Evolutionary conservation across 2,113 vertebrate species (phyloP), one percentile per base, ranked within the genome.

Genomic region (Dryoscopus gambensis): DNA sequence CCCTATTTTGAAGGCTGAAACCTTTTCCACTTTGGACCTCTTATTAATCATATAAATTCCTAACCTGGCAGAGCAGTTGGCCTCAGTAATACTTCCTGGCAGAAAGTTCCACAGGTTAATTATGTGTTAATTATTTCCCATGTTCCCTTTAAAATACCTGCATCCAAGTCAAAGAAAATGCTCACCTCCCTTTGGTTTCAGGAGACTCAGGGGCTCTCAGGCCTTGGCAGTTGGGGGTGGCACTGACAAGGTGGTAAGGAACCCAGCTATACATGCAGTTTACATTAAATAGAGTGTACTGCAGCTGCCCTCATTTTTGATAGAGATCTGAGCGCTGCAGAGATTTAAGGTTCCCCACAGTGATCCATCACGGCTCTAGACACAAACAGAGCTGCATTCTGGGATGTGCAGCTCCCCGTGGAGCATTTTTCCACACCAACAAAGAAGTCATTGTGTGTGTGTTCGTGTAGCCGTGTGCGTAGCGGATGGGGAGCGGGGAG

Each of bases 121-220:
- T 97, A 96, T 94, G 96, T 97, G 95, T 87, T 96, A 97, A 96
- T 97, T 96, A 97, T 96, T 93, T 96, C 96, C 93, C 92, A 92
- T 93, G 96, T 89, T 96, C 94, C 95, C 69, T 90, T 92, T 94
- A 94, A 97, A 96, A 95, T 91, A 53, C 19, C 53, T 92, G 79
- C 55, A 93, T 96, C 87, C 92, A 92, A 92, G 90, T 93, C 60
- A 95, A 94, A 93, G 88, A 88, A 95, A 96, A 78, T 84, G 83
- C 60, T 94, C 80, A 19, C 90, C 85, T 96, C 86, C 80, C 40
- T 89, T 82, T 73, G 53, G 94, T 93, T 96, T 90, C 96, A 94
- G 90, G 25, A 64, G 88, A 10, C 96, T 93, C 92, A 39, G 74
- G 92, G 96, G 95, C 85, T 95, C 90, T 82, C 11, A 70, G 15